phyloP scores from a whole-genome alignment of 2,113 vertebrate species.

The Lichenostomus cassidix region DNA sequence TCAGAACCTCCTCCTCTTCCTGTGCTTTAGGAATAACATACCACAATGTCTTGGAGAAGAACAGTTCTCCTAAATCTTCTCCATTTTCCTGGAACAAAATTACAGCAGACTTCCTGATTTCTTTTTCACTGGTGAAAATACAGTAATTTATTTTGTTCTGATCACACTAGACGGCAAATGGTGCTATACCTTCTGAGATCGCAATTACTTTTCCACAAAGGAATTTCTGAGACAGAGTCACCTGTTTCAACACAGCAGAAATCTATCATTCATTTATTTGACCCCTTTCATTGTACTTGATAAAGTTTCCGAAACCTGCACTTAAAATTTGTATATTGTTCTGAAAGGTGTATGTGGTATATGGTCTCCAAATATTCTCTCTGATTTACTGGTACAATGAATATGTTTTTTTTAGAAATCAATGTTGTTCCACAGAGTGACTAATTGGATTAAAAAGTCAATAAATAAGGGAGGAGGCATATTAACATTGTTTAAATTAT shows the following conservation, averaged over 20 bases:
- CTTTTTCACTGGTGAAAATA: not conserved
- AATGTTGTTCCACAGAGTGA: not conserved
- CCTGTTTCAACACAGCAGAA: not conserved
- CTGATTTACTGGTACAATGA: not conserved
- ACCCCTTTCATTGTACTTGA: not conserved
- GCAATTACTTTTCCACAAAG: not conserved
- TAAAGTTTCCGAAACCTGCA: not conserved
- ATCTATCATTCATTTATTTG: not conserved
- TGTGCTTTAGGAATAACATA: not conserved
- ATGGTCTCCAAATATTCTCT: not conserved
- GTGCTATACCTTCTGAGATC: not conserved
- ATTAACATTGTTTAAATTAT: not conserved
- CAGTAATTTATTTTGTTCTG: not conserved
- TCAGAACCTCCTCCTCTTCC: not conserved
- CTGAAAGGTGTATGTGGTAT: not conserved
- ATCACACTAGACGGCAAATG: not conserved
- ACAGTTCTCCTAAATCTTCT: not conserved
- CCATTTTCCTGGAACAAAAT: not conserved
- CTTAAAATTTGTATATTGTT: not conserved
- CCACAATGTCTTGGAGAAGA: not conserved
- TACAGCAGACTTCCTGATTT: not conserved
- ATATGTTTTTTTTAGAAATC: not conserved
- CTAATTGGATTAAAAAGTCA: not conserved
- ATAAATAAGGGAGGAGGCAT: not conserved
- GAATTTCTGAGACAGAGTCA: not conserved